Evolutionary conservation across 2,113 vertebrate species (phyloP).

Genomic region (Centrocercus urophasianus): DNA sequence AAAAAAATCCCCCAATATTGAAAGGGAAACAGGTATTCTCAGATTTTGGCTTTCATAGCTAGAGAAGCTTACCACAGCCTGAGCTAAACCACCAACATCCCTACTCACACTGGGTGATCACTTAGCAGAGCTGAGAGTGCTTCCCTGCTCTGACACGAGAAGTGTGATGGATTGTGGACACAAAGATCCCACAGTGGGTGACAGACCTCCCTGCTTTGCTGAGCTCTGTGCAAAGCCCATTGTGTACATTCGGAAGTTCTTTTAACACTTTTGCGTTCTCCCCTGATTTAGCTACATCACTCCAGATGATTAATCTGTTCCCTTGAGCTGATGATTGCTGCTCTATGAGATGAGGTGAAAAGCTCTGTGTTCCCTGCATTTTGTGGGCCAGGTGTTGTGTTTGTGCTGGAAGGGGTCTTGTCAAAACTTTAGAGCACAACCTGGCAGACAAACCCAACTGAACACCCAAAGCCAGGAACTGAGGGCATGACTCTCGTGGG

Average conservation of each 20-base stretch:
- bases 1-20: neutral
- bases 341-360: neutral
- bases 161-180: neutral
- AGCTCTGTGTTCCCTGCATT: neutral
- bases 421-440: neutral
- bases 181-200: neutral
- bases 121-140: too few relatives aligned
- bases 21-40: too few relatives aligned
- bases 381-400: rapidly evolving
- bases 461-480: neutral
- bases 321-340: neutral
- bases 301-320: neutral
- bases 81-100: too few relatives aligned
- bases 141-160: neutral
- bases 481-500: neutral
- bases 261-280: neutral
- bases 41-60: too few relatives aligned
- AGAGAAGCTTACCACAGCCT: too few relatives aligned
- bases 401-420: neutral
- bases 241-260: neutral
- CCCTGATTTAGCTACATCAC: neutral
- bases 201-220: neutral
- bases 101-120: too few relatives aligned
- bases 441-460: rapidly evolving
- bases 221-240: neutral